Percentiles rank a stretch among this genome's conserved stretches.
phyloP scores from a whole-genome alignment of 2,888 invertebrate genomes.

The Pocota personata region DNA sequence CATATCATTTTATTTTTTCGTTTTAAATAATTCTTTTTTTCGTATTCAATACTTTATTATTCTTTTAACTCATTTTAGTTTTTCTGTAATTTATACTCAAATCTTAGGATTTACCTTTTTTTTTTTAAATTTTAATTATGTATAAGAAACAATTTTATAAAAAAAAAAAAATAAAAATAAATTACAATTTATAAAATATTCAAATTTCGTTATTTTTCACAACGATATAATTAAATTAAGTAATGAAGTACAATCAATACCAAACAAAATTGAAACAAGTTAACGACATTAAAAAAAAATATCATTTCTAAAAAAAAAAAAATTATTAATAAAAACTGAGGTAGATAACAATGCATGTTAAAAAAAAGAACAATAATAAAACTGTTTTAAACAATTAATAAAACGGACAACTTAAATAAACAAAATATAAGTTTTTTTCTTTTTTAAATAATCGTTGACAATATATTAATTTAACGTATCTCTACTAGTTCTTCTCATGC shows the following conservation, averaged over 20 bases:
- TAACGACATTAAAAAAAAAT: slow-evolving; percentile 44
- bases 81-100: background rate
- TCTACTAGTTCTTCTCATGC: slow-evolving; percentile 22
- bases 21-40: slow-evolving; percentile 38
- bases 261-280: slow-evolving; percentile 31
- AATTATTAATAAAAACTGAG: slow-evolving; percentile 64
- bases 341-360: slow-evolving; percentile 67
- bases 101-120: slow-evolving; percentile 26
- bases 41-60: slow-evolving; percentile 16
- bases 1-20: slow-evolving; percentile 25
- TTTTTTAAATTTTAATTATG: background rate
- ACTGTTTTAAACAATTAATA: slow-evolving; percentile 53
- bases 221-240: slow-evolving; percentile 33
- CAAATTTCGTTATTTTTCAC: background rate
- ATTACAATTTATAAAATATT: slow-evolving; percentile 21
- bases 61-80: background rate
- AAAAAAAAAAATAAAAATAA: background rate
- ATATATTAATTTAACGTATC: slow-evolving; percentile 53
- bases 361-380: slow-evolving; percentile 44
- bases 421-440: slow-evolving; percentile 29
- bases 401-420: slow-evolving; percentile 58
- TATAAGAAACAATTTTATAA: background rate
- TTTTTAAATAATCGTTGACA: slow-evolving; percentile 37
- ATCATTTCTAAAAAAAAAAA: slow-evolving; percentile 25
- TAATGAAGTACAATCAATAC: slow-evolving; percentile 68